Conservation (phyloP, 2,113 vertebrate genomes). For the Cyrtonyx montezumae region DNA sequence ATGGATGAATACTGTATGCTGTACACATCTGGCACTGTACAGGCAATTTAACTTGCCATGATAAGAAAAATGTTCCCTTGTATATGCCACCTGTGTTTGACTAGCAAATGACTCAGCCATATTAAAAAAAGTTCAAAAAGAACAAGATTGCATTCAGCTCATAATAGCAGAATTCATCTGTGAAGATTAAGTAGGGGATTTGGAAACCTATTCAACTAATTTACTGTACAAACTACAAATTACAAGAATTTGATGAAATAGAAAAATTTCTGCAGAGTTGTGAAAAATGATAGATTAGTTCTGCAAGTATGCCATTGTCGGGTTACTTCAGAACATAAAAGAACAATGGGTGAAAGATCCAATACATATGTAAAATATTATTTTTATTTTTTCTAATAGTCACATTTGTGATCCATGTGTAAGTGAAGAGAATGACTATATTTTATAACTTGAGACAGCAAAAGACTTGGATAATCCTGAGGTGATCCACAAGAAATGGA, state of each 20-base stretch:
- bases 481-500: conserved; percentile 15
- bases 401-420: conserved; percentile 22
- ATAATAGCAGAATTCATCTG: not conserved
- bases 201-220: not conserved
- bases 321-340: not conserved
- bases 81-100: not conserved
- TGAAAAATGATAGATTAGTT: not conserved
- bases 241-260: not conserved
- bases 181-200: not conserved
- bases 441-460: not conserved
- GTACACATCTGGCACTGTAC: not conserved
- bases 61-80: not conserved
- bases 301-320: not conserved
- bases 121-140: not conserved
- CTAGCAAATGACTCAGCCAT: not conserved
- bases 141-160: not conserved
- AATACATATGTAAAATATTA: not conserved
- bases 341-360: not conserved
- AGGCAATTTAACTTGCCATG: not conserved
- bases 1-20: not conserved
- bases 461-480: not conserved
- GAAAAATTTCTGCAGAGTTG: not conserved
- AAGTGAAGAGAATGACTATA: not conserved
- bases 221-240: not conserved
- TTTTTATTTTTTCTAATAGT: conserved; percentile 9